phyloP scores from a whole-genome alignment of 2,888 invertebrate genomes.

The Allophyes oxyacanthae region DNA sequence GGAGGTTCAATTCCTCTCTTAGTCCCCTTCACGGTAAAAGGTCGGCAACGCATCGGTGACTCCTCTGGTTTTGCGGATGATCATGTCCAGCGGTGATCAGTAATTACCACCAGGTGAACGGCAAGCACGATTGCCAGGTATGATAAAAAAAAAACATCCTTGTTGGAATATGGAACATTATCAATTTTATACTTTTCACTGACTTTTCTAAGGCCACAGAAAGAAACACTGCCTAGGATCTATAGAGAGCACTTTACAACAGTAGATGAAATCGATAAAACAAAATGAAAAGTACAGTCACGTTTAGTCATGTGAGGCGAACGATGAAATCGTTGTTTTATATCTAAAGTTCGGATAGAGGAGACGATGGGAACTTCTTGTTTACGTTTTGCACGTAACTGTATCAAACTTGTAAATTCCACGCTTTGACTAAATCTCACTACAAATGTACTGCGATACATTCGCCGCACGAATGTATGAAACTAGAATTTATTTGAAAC shows the following conservation, averaged over 20 bases:
- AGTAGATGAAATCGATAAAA: conserved; percentile 50
- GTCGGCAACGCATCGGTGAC: too few relatives aligned
- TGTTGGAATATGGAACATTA: too few relatives aligned
- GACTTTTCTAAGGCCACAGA: too few relatives aligned
- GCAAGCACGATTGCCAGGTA: too few relatives aligned
- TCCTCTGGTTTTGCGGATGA: too few relatives aligned
- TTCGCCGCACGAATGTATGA: conserved; percentile 21
- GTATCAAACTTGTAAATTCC: conserved; percentile 48
- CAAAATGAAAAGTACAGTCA: conserved; percentile 57
- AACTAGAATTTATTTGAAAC: conserved; percentile 17
- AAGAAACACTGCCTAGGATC: too few relatives aligned
- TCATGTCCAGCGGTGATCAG: too few relatives aligned
- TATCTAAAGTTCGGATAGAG: conserved; percentile 56
- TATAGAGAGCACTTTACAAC: background rate
- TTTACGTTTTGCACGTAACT: conserved; percentile 51
- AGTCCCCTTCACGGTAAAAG: too few relatives aligned
- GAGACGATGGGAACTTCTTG: conserved; percentile 55
- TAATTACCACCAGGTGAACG: too few relatives aligned
- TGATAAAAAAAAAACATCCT: too few relatives aligned
- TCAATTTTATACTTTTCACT: too few relatives aligned
- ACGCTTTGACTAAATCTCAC: conserved; percentile 30
- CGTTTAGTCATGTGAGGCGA: conserved; percentile 53
- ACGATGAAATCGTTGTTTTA: conserved; percentile 64
- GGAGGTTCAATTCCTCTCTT: too few relatives aligned
- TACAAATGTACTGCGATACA: conserved; percentile 37